phyloP scores from a whole-genome alignment of 2,797 vertebrate species.

The Choloepus didactylus region DNA sequence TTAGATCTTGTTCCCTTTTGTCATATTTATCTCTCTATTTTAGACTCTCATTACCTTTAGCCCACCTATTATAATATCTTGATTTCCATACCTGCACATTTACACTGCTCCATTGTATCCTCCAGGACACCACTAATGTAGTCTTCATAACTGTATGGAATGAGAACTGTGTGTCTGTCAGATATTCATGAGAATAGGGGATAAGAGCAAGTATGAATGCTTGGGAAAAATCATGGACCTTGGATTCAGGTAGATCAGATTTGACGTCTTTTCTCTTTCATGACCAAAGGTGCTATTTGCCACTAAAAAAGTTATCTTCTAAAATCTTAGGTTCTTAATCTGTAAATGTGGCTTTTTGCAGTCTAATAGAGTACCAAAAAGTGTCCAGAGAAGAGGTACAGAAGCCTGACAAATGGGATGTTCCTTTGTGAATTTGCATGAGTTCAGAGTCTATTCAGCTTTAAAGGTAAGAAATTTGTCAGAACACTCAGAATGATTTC shows the following conservation, averaged over 20 bases:
- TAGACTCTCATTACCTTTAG: background rate
- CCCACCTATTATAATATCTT: background rate
- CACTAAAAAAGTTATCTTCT: background rate
- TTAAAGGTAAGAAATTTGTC: background rate
- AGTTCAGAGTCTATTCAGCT: background rate
- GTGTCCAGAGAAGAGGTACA: background rate
- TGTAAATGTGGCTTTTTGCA: background rate
- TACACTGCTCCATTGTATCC: background rate
- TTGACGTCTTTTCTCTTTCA: background rate
- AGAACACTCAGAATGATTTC: background rate
- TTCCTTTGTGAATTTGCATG: background rate
- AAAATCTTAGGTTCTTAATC: background rate
- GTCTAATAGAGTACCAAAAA: background rate
- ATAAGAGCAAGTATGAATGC: background rate
- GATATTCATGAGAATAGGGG: background rate
- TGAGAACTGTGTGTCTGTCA: background rate
- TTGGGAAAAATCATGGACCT: background rate
- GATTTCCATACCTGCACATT: background rate
- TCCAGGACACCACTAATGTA: background rate
- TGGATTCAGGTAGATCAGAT: background rate
- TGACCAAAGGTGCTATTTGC: background rate
- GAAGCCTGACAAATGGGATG: background rate
- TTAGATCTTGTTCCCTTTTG: background rate
- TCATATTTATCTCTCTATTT: background rate
- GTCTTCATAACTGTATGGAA: background rate